Base-by-base conservation (phyloP, 1,140 invertebrate species). In the Calycopis cecrops region DNA sequence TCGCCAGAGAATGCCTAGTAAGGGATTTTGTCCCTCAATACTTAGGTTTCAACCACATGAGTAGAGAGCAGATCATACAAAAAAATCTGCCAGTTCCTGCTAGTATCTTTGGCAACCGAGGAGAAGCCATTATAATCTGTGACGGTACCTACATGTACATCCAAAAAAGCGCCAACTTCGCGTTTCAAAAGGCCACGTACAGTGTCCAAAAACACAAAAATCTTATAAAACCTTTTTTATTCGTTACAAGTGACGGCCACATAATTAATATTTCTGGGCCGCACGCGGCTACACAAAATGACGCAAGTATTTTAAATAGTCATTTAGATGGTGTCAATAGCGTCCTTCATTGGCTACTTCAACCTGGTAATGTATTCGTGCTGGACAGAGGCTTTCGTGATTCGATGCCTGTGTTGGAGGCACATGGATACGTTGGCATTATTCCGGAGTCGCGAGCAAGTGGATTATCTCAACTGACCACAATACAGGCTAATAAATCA, bases 141-240 rank as follows among this genome's bases (percentile, higher is more conserved):
- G 47, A 33, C 28, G 47, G 47, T 3, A 28, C 47, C n/a, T 48
- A 48, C n/a, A 8, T 48, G 11, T 48, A 21, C 21, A 48, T 48
- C 3, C 21, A 48, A 48, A 48, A 33, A 7, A 48, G 21, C 4
- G 12, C 0, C n/a, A 48, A 48, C 9, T 48, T 28, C 47, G 8
- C 35, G n/a, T 33, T 48, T 48, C 47, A 48, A 48, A 48, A 48
- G 28, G 17, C 9, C 17, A 48, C 44, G 44, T 48, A 28, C 44
- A 48, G 44, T 10, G 8, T 48, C 1, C 44, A 48, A 14, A 48
- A 48, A 12, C 28, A 48, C 47, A 48, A 11, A 9, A 48, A 33
- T 12, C 47, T 48, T 21, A 16, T 48, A 17, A 48, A 48, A 48
- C 18, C 21, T 21, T 48, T 48, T 48, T 48, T 48, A 48, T 21